Percentiles rank a stretch among this genome's conserved stretches.
Conservation (phyloP, 1,140 invertebrate genomes). For the Drosophila pseudoananassae region DNA sequence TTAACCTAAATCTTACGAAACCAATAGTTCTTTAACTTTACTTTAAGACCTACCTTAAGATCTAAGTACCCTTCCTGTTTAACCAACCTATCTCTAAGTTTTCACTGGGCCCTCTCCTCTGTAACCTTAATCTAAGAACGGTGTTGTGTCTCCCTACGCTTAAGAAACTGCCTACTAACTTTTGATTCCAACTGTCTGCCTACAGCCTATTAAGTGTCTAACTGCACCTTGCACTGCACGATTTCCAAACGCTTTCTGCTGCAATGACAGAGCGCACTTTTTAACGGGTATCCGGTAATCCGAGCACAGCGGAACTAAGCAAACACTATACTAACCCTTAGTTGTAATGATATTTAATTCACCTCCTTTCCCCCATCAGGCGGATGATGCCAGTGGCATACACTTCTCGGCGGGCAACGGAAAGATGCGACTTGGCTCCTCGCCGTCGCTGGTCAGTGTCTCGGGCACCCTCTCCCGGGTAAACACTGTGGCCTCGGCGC, state of each 20-base stretch:
- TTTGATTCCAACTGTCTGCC: constrained; percentile 82
- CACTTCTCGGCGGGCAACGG: constrained; percentile 88
- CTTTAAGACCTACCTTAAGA: background rate
- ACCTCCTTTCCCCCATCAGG: constrained; percentile 59
- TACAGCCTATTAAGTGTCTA: constrained; percentile 73
- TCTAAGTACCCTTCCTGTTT: background rate
- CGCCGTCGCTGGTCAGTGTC: constrained; percentile 84
- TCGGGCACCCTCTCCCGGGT: constrained; percentile 88
- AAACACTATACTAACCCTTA: background rate
- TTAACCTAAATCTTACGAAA: background rate
- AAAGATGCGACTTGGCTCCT: constrained; percentile 84
- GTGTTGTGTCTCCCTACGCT: constrained; percentile 57
- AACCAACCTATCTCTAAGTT: background rate
- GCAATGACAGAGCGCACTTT: constrained; percentile 48
- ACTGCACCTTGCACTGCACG: constrained; percentile 69
- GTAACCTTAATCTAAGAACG: constrained; percentile 36
- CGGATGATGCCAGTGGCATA: constrained; percentile 89
- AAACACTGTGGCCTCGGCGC: constrained; percentile 89
- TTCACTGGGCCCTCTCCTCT: constrained; percentile 16
- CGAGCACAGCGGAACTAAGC: constrained; percentile 28
- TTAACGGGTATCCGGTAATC: constrained; percentile 44
- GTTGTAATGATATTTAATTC: background rate
- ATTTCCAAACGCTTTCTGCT: constrained; percentile 57
- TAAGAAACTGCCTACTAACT: constrained; percentile 72
- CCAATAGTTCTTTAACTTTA: background rate